Conservation (phyloP, 2,113 vertebrate genomes). For the Eretmochelys imbricata region DNA sequence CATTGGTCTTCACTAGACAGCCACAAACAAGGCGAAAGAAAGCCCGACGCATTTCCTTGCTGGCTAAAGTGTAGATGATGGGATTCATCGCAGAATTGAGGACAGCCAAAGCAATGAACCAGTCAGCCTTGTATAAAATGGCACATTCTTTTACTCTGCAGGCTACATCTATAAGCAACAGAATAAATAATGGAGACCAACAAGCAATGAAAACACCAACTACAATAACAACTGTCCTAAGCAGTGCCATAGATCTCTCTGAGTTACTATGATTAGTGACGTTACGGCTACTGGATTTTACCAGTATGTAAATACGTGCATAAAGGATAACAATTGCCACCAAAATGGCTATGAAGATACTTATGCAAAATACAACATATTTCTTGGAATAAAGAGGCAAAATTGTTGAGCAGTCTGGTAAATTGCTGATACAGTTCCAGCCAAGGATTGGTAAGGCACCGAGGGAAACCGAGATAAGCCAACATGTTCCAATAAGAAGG, state of each 20-base stretch:
- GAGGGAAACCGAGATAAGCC: constrained; percentile 89
- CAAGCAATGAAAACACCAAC: constrained; percentile 95
- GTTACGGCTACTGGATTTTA: constrained; percentile 92
- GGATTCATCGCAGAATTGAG: constrained; percentile 97
- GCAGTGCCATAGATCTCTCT: constrained; percentile 91
- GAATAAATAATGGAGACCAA: constrained; percentile 92
- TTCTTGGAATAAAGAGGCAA: constrained; percentile 94
- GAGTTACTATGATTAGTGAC: constrained; percentile 91
- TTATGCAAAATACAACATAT: constrained; percentile 94
- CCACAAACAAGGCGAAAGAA: constrained; percentile 90
- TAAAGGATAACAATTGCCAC: constrained; percentile 91
- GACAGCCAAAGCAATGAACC: constrained; percentile 91
- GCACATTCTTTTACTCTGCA: constrained; percentile 81
- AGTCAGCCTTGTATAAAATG: constrained; percentile 87
- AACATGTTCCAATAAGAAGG: constrained; percentile 93
- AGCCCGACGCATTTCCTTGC: constrained; percentile 93
- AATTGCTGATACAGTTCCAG: constrained; percentile 93
- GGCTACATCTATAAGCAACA: constrained; percentile 93
- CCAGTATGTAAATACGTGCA: constrained; percentile 91
- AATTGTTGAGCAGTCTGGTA: constrained; percentile 92
- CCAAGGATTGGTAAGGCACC: constrained; percentile 93
- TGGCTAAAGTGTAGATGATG: constrained; percentile 94
- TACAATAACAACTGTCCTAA: constrained; percentile 93
- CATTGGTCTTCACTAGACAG: constrained; percentile 74
- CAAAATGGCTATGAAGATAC: constrained; percentile 88